These are phyloP conservation scores for Drosophila limbata DNA, from an alignment of 2,888 invertebrate species.

Conservation along the genomic window DNA sequence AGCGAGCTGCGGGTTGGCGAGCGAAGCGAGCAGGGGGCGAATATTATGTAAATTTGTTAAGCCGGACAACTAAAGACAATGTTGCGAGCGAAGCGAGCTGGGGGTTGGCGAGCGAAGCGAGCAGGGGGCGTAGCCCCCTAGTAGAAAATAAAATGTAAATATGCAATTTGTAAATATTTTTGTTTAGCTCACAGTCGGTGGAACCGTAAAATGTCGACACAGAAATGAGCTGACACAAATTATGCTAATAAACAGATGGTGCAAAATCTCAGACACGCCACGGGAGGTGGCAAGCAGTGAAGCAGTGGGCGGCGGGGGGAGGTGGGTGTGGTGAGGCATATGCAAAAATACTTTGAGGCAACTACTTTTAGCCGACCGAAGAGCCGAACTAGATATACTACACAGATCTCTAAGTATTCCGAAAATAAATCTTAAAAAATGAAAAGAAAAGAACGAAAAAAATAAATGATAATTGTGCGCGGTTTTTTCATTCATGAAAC, in stretches of 20 bases:
- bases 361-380: conserved; percentile 44
- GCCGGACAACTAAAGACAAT: too few species aligned
- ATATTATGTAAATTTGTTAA: too few species aligned
- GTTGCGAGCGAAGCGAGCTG: too few species aligned
- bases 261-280: conserved; percentile 28
- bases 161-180: conserved; percentile 41
- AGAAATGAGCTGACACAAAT: conserved; percentile 61
- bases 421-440: conserved; percentile 52
- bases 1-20: too few species aligned
- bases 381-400: conserved; percentile 25
- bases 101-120: too few species aligned
- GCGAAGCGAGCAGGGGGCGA: too few species aligned
- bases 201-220: conserved; percentile 33
- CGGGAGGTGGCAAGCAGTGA: conserved; percentile 35
- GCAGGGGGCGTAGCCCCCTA: too few species aligned
- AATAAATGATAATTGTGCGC: conserved; percentile 10
- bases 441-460: conserved; percentile 17
- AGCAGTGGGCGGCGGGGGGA: background rate
- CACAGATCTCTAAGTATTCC: conserved; percentile 27
- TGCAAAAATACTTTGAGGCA: conserved; percentile 54
- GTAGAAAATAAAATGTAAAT: conserved; percentile 18
- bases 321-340: conserved; percentile 15
- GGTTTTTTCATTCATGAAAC: conserved; percentile 62
- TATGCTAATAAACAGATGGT: conserved; percentile 69
- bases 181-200: conserved; percentile 32